Conservation (phyloP, 2,797 vertebrate species). For the Poeciliopsis paucimaculata region DNA sequence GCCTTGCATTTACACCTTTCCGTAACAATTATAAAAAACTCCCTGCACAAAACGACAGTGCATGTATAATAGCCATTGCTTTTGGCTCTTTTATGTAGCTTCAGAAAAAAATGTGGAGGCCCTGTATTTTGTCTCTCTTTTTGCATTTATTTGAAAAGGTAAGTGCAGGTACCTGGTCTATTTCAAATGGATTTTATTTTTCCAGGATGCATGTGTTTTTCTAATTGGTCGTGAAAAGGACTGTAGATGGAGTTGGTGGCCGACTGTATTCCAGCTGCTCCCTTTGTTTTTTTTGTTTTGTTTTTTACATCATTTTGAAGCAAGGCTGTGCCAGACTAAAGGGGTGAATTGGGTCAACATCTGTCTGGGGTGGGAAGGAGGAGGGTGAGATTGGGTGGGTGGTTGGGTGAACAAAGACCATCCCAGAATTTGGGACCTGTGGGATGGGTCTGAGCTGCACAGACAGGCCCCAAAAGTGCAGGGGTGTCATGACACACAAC, state of each 20-base stretch:
- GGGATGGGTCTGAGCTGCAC: constrained; percentile 56
- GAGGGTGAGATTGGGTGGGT: constrained; percentile 21
- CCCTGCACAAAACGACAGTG: constrained; percentile 85
- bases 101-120: constrained; percentile 18
- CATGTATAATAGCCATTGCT: constrained; percentile 84
- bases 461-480: constrained; percentile 66
- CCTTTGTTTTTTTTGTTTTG: constrained; percentile 55
- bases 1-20: constrained; percentile 93
- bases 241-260: constrained; percentile 69
- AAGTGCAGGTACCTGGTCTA: constrained; percentile 61
- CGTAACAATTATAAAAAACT: constrained; percentile 92
- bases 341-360: constrained; percentile 80
- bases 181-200: constrained; percentile 71
- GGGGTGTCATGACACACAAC: constrained; percentile 70
- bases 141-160: constrained; percentile 58
- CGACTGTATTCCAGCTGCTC: constrained; percentile 67
- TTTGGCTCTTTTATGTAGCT: constrained; percentile 44
- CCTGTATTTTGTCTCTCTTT: constrained; percentile 9
- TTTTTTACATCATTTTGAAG: constrained; percentile 80
- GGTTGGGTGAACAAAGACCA: constrained; percentile 5
- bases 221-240: constrained; percentile 63
- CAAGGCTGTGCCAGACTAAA: constrained; percentile 74
- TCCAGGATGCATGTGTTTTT: constrained; percentile 53
- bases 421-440: constrained; percentile 54
- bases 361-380: constrained; percentile 67